Evolutionary conservation across 2,888 invertebrate genomes (phyloP).

Genomic region (Pristionchus mayeri): DNA sequence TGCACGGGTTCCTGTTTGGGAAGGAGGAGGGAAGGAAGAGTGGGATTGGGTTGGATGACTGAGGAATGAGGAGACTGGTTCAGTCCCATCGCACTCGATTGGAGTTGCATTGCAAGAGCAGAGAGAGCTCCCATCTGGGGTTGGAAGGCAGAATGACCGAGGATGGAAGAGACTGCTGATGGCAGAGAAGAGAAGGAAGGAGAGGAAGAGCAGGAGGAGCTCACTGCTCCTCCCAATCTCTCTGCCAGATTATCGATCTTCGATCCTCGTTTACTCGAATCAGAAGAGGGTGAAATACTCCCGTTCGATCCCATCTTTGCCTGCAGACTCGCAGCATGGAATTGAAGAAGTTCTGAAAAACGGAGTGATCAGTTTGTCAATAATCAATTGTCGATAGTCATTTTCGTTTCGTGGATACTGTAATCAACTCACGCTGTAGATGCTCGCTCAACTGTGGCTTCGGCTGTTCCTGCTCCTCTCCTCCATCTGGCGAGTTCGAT

Average conservation of each 20-base stretch:
- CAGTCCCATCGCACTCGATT: neutral
- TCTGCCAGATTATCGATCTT: conserved; percentile 40
- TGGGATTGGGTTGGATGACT: neutral
- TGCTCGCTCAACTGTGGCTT: conserved; percentile 55
- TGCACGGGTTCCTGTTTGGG: neutral
- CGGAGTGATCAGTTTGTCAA: no score
- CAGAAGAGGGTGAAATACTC: neutral
- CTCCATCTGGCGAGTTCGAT: conserved; percentile 55
- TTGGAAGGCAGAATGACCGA: conserved; percentile 22
- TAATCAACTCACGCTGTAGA: conserved; percentile 56
- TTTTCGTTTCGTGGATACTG: neutral
- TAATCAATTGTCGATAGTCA: neutral
- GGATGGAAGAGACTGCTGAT: conserved; percentile 16
- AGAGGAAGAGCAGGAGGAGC: neutral
- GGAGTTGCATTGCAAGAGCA: conserved; percentile 39
- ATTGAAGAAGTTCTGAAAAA: conserved; percentile 61
- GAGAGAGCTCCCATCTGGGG: conserved; percentile 46
- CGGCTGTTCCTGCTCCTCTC: conserved; percentile 43
- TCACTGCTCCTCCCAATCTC: neutral
- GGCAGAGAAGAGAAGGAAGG: neutral
- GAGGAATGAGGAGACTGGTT: neutral
- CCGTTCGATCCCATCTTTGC: conserved; percentile 50
- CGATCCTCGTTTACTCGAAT: conserved; percentile 22
- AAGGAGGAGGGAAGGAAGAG: neutral
- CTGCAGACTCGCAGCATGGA: conserved; percentile 54